A percentile compares a stretch with the other conserved stretches of the same genome.
Evolutionary conservation across 2,797 vertebrate genomes (phyloP).

Genomic region (Ciconia nigra): DNA sequence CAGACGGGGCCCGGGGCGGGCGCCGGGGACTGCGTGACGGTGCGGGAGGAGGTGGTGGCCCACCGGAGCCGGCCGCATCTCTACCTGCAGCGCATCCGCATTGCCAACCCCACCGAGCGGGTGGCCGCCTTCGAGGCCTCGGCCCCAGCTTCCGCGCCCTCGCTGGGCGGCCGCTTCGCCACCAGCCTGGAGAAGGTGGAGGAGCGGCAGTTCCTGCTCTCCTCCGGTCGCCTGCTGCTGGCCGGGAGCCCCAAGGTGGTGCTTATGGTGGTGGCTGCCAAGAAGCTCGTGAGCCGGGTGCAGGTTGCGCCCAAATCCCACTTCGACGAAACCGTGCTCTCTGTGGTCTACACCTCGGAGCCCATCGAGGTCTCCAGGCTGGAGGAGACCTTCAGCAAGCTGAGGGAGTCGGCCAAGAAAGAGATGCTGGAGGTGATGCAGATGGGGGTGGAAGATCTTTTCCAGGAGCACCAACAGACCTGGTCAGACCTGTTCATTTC

Average conservation of each 20-base stretch:
- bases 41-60: conserved; percentile 90
- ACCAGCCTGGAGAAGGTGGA: conserved; percentile 83
- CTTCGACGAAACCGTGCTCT: conserved; percentile 82
- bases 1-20: conserved; percentile 33
- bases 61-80: conserved; percentile 89
- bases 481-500: conserved; percentile 96
- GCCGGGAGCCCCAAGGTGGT: conserved; percentile 75
- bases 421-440: conserved; percentile 89
- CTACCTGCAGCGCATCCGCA: conserved; percentile 85
- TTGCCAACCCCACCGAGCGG: conserved; percentile 87
- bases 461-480: conserved; percentile 87
- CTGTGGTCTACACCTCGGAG: conserved; percentile 85
- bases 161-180: conserved; percentile 76
- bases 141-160: conserved; percentile 26
- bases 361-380: conserved; percentile 77
- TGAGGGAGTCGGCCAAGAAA: conserved; percentile 83
- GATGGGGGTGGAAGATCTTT: conserved; percentile 79
- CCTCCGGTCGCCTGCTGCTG: conserved; percentile 80
- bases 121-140: conserved; percentile 76
- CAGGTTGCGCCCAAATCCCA: conserved; percentile 86
- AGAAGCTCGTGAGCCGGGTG: conserved; percentile 80
- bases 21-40: conserved; percentile 80
- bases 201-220: conserved; percentile 86
- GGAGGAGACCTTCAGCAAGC: conserved; percentile 81
- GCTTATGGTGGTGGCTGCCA: conserved; percentile 86